Evolutionary conservation across 2,888 invertebrate species (phyloP).

Genomic region (Nysson spinosus): DNA sequence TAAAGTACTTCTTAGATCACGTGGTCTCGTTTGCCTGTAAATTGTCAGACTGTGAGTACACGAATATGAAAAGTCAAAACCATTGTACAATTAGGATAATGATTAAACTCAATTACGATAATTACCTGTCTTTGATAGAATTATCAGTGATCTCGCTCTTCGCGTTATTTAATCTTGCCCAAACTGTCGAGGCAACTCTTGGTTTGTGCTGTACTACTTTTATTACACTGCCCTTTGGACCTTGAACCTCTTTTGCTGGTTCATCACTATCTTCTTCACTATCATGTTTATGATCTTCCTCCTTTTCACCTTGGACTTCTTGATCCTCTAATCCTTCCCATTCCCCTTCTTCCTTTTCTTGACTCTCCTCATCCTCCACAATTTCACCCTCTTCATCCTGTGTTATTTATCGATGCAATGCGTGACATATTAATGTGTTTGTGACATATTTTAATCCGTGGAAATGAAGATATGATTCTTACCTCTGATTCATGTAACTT

Average conservation of each 20-base stretch:
- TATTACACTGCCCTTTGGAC: constrained; percentile 77
- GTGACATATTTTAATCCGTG: not conserved
- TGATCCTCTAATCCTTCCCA: constrained; percentile 55
- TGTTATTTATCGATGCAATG: no score
- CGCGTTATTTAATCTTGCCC: constrained; percentile 79
- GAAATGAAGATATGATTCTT: not conserved
- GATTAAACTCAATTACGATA: not conserved
- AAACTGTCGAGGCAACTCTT: constrained; percentile 78
- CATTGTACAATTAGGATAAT: not conserved
- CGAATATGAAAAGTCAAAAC: not conserved
- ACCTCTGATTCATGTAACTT: constrained; percentile 61
- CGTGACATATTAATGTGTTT: not conserved
- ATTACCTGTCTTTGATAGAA: constrained; percentile 59
- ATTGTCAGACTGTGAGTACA: no score
- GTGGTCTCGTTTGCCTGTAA: constrained; percentile 52
- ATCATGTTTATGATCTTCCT: constrained; percentile 51
- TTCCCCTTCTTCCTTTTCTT: constrained; percentile 48
- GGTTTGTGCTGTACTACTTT: constrained; percentile 79
- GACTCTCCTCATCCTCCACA: constrained; percentile 28
- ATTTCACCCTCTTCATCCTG: constrained; percentile 60
- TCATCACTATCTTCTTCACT: constrained; percentile 63
- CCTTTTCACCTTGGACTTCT: constrained; percentile 52
- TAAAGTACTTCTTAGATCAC: constrained; percentile 63
- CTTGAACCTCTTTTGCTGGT: constrained; percentile 81
- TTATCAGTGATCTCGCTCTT: constrained; percentile 56